These are phyloP conservation scores for Lytechinus variegatus DNA, from an alignment of 35 echinoderm and acorn worm species.

Conservation along the genomic window DNA sequence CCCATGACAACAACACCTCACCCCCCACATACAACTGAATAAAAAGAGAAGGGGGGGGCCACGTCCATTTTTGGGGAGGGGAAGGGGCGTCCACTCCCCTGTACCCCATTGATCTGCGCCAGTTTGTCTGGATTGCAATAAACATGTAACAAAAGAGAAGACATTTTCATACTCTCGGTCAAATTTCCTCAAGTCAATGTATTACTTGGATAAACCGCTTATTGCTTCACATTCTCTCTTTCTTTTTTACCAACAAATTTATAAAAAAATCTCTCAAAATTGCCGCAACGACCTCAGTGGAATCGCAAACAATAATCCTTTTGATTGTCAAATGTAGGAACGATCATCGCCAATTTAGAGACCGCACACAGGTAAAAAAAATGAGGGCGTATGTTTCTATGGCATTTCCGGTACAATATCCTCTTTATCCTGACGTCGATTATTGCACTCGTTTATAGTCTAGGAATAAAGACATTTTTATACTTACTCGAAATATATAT, in stretches of 20 bases:
- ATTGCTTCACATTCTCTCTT: neutral
- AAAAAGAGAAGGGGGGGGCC: too few relatives aligned
- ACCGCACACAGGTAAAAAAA: neutral
- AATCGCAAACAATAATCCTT: neutral
- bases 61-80: too few relatives aligned
- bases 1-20: too few relatives aligned
- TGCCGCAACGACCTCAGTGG: neutral
- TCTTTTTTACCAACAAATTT: neutral
- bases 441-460: neutral
- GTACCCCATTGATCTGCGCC: too few relatives aligned
- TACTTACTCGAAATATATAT: too few relatives aligned
- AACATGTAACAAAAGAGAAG: too few relatives aligned
- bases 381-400: slow-evolving; percentile 2
- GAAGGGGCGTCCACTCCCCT: too few relatives aligned
- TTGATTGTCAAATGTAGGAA: neutral
- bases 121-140: too few relatives aligned
- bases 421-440: neutral
- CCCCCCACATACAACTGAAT: too few relatives aligned
- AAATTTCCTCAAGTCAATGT: neutral
- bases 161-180: neutral
- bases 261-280: neutral
- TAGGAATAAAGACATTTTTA: neutral
- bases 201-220: neutral
- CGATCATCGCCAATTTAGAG: neutral
- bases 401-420: neutral